Evolutionary conservation across 2,888 invertebrate genomes (phyloP).

Genomic region (Deroplatys truncata): DNA sequence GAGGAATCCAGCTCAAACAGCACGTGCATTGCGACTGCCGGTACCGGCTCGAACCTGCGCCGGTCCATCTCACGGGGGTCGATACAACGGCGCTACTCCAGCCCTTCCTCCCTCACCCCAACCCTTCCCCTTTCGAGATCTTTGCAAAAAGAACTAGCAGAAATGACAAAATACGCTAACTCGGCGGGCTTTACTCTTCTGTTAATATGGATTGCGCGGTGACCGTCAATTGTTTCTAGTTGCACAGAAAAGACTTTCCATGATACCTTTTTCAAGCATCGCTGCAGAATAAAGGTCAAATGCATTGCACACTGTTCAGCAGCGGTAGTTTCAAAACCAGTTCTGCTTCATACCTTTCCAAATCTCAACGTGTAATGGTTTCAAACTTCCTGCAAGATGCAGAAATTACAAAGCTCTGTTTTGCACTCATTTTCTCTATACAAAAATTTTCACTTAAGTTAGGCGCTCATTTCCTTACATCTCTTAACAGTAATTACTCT

Average conservation of each 20-base stretch:
- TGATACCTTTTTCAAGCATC: not conserved
- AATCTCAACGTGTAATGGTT: no score
- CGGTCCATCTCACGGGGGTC: not conserved
- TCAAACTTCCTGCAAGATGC: no score
- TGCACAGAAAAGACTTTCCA: not conserved
- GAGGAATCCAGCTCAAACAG: not conserved
- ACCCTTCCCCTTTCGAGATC: not conserved
- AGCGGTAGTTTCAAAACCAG: no score
- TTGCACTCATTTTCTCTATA: no score
- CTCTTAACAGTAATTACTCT: no score
- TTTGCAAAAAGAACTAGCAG: not conserved
- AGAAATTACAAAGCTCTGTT: no score
- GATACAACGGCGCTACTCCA: not conserved
- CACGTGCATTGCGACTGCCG: not conserved
- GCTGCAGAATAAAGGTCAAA: not conserved
- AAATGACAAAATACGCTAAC: not conserved
- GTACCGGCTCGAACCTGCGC: not conserved
- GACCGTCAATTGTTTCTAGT: not conserved
- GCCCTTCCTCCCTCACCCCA: not conserved
- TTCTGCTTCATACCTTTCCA: no score
- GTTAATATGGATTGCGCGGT: not conserved
- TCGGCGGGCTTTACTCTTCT: not conserved
- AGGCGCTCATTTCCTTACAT: no score
- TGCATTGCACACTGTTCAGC: no score
- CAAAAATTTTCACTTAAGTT: no score